Conservation (phyloP, 2,113 vertebrate species). For the Macquaria australasica region DNA sequence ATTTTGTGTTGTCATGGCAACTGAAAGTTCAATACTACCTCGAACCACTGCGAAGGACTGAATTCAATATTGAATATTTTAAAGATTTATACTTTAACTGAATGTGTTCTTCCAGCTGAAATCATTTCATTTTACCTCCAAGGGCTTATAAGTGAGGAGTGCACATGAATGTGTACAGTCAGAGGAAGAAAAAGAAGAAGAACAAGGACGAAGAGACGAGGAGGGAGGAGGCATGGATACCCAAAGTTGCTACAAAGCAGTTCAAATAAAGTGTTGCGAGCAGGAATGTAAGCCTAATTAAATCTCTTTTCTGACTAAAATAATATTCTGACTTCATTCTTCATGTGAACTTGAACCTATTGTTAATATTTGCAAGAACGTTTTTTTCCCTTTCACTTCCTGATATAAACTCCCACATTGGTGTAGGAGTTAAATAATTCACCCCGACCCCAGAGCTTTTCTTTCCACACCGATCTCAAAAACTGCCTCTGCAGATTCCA, state of each 20-base stretch:
- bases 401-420: conserved; percentile 50
- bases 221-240: not conserved
- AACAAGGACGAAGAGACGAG: not conserved
- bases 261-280: conserved; percentile 8
- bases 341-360: not conserved
- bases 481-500: conserved; percentile 30
- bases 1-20: conserved; percentile 45
- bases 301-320: conserved; percentile 6
- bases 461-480: conserved; percentile 11
- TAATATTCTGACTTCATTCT: conserved; percentile 30
- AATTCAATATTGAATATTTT: conserved; percentile 24
- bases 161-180: not conserved
- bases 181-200: conserved; percentile 7
- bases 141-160: conserved; percentile 2
- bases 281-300: conserved; percentile 5
- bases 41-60: conserved; percentile 5
- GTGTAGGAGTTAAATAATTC: conserved; percentile 37
- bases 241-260: conserved; percentile 22
- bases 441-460: conserved; percentile 25
- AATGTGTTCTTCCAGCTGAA: conserved; percentile 20
- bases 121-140: conserved; percentile 22
- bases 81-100: conserved; percentile 17
- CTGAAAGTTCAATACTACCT: conserved; percentile 24
- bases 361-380: conserved; percentile 40
- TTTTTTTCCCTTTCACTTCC: conserved; percentile 8